These are phyloP conservation scores for Forpus xanthops DNA, from an alignment of 2,797 vertebrate genomes.

Conservation along the genomic window DNA sequence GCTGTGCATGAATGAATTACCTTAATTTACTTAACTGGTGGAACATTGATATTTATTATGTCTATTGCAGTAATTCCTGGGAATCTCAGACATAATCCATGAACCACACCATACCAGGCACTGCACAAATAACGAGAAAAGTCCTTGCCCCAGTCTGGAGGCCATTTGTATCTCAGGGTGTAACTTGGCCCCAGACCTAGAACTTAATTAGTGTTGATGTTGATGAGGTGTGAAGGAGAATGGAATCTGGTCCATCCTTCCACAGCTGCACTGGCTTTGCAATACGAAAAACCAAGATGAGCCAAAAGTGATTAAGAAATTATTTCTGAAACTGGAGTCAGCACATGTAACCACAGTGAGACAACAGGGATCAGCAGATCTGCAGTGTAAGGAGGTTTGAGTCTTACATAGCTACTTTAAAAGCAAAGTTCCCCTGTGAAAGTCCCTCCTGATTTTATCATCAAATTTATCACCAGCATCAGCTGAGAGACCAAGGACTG, in stretches of 20 bases:
- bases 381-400: constrained; percentile 53
- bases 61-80: not conserved
- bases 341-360: constrained; percentile 48
- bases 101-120: not conserved
- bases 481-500: not conserved
- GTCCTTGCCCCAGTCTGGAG: not conserved
- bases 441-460: constrained; percentile 56
- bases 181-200: constrained; percentile 30
- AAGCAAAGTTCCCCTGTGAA: constrained; percentile 54
- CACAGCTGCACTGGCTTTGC: constrained; percentile 55
- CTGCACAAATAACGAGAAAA: not conserved
- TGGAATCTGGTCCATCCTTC: constrained; percentile 51
- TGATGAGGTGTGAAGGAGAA: constrained; percentile 51
- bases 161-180: constrained; percentile 28
- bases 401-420: constrained; percentile 15
- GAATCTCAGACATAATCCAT: not conserved
- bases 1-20: not conserved
- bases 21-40: not conserved
- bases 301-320: constrained; percentile 68
- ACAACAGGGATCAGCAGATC: constrained; percentile 61
- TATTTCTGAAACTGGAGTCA: constrained; percentile 58
- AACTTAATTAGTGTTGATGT: constrained; percentile 39
- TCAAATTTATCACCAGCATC: constrained; percentile 13
- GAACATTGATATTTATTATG: not conserved
- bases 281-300: constrained; percentile 21